Conservation (phyloP, 2,797 vertebrate genomes). For the Paguma larvata region DNA sequence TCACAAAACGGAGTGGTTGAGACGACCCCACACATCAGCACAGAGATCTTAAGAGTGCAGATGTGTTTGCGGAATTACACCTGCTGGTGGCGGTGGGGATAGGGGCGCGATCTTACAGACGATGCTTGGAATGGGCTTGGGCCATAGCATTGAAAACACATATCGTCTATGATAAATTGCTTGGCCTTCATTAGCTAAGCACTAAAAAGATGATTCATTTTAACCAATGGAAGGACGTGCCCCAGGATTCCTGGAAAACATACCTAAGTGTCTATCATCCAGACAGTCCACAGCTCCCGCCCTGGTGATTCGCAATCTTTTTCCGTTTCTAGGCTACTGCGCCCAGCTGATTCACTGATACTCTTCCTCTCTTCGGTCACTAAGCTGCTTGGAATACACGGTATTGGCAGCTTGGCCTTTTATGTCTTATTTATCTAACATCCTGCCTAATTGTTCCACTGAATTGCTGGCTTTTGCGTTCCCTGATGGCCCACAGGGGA, state of each 20-base stretch:
- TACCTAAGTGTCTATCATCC: too few relatives aligned
- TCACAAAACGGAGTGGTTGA: background rate
- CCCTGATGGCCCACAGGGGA: background rate
- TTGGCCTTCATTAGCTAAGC: background rate
- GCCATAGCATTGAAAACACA: background rate
- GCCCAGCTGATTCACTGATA: background rate
- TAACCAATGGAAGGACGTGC: background rate
- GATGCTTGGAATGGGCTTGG: background rate
- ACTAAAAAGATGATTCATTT: background rate
- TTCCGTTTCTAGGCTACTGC: too few relatives aligned
- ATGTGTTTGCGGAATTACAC: background rate
- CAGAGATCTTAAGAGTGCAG: background rate
- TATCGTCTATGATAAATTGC: background rate
- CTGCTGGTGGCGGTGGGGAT: background rate
- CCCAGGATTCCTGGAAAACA: background rate
- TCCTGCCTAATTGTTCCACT: background rate
- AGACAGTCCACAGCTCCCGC: rapidly evolving
- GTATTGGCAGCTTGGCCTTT: background rate
- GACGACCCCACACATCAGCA: too few relatives aligned
- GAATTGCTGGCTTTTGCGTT: background rate
- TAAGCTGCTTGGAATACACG: background rate
- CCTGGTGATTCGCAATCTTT: background rate
- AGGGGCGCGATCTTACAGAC: background rate
- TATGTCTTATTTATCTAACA: background rate
- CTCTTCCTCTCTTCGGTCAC: background rate